Base-by-base conservation (phyloP, 2,113 vertebrate species). In the Urocolius indicus region DNA sequence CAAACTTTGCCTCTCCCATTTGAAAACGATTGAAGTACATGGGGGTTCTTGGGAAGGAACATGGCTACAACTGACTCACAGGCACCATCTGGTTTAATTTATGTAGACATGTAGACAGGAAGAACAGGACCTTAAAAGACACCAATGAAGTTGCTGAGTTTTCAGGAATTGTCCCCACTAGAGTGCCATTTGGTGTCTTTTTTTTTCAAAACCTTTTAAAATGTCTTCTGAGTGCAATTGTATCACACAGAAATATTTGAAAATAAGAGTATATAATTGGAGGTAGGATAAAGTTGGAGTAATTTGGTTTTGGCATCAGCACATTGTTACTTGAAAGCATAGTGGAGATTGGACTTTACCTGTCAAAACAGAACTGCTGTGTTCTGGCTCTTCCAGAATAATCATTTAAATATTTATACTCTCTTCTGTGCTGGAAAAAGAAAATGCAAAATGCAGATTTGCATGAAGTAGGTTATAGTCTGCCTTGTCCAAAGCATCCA, bases 381-480 rank as follows among this genome's bases (percentile, higher is more conserved):
- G 68, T 38, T 78, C 73, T 32, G 63, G 38, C 58, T 79, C 68
- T 49, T 59, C 38, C 10, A 5, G 46, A 74, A n/a, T 9, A 51
- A 72, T 83, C 52, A 38, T 65, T 79, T 84, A 86, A 48, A 15
- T 93, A 20, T 92, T 93, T 87, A 19, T 54, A 18, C 45, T 34
- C 29, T 36, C 1, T 29, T 24, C 41, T 36, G 29, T 48, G 49
- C 54, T 63, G 62, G 36, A 54, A 73, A 24, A 87, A 41, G 58
- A 36, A 69, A 76, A 94, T 85, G 83, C 69, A 95, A 89, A 94
- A n/a, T 32, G 16, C 29, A 13, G 46, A 27, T 91, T 96, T 92
- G 88, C 74, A 27, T 67, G 54, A 38, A 13, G 71, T 8, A 13
- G 65, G n/a, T 41, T 21, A 5, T 14, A 62, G 23, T 9, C 32